Evolutionary conservation across 2,888 invertebrate genomes (phyloP).

Genomic region (Chloroclysta siterata): DNA sequence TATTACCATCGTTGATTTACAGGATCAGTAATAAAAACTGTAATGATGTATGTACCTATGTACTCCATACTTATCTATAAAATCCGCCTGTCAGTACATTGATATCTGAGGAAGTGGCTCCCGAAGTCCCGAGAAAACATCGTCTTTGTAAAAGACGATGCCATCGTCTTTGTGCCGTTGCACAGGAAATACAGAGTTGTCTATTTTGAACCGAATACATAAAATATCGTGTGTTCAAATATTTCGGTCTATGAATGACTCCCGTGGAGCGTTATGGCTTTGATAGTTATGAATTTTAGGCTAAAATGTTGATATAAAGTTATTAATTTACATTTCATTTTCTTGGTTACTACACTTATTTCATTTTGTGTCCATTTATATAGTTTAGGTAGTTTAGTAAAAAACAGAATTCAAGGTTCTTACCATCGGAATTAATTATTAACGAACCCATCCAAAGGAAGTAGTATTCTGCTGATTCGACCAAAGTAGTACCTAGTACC

Average conservation of each 20-base stretch:
- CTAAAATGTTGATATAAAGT: too few relatives aligned
- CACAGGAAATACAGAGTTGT: slow-evolving; percentile 25
- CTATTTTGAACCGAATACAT: slow-evolving; percentile 21
- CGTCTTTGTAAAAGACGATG: slow-evolving; percentile 17
- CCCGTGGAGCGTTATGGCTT: neutral
- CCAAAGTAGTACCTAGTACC: too few relatives aligned
- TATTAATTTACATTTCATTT: too few relatives aligned
- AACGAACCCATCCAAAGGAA: too few relatives aligned
- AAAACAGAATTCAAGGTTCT: too few relatives aligned
- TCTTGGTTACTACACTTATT: too few relatives aligned
- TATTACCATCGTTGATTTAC: slow-evolving; percentile 23
- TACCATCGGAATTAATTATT: too few relatives aligned
- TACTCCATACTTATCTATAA: too few relatives aligned
- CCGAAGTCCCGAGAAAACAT: slow-evolving; percentile 1
- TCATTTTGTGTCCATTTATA: too few relatives aligned
- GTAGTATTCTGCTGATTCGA: too few relatives aligned
- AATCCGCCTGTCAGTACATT: neutral
- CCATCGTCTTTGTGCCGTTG: slow-evolving; percentile 15
- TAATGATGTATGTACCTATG: too few relatives aligned
- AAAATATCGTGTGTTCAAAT: slow-evolving; percentile 8
- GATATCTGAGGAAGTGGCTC: slow-evolving; percentile 10
- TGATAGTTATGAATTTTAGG: neutral
- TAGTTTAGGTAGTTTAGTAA: too few relatives aligned
- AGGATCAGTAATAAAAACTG: slow-evolving; percentile 4
- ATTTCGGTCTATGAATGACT: slow-evolving; percentile 10